Base-by-base conservation (phyloP, 1,140 invertebrate genomes). In the Manduca sexta region DNA sequence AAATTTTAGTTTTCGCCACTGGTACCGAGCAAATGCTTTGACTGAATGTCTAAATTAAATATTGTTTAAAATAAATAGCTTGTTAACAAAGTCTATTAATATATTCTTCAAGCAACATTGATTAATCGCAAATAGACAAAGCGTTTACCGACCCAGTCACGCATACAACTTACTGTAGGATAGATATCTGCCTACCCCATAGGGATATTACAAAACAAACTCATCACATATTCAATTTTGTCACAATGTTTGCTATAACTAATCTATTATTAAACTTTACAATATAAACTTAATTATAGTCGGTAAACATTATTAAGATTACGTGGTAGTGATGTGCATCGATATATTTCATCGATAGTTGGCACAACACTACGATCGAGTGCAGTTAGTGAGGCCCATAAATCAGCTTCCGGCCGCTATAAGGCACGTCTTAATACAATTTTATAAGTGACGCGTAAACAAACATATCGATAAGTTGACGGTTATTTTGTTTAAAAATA, bases 361-460 rank as follows among this genome's bases (percentile, higher is more conserved):
- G 35, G 37, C 46, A 39, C 71, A 54, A 56, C 74, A 62, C 73
- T 76, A 70, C 38, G 26, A 29, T 31, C 12, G 52, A 52, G 49
- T 72, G 64, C 61, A 74, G 61, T 62, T 64, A 60, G 57, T 56
- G 52, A 52, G 37, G 31, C 59, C 42, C 60, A 71, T 82, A 79
- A 82, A 78, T 82, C 75, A 82, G 65, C 62, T 70, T 69, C 60
- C 60, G 64, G 53, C 55, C 52, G 13, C 40, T 63, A 47, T 61
- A 70, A 71, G 64, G 64, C 65, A 66, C 56, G 64, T 77, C 70
- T 80, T 79, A 77, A 74, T 80, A 78, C 74, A 71, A 74, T 77
- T 74, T 72, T 60, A 63, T 62, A 70, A 78, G 76, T 75, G 78
- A 76, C 57, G 74, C 64, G 38, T 50, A 64, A 59, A 60, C 46